Percentiles rank a stretch among this genome's conserved stretches.
Evolutionary conservation across 2,113 vertebrate genomes (phyloP).

Genomic region (Mus pahari): DNA sequence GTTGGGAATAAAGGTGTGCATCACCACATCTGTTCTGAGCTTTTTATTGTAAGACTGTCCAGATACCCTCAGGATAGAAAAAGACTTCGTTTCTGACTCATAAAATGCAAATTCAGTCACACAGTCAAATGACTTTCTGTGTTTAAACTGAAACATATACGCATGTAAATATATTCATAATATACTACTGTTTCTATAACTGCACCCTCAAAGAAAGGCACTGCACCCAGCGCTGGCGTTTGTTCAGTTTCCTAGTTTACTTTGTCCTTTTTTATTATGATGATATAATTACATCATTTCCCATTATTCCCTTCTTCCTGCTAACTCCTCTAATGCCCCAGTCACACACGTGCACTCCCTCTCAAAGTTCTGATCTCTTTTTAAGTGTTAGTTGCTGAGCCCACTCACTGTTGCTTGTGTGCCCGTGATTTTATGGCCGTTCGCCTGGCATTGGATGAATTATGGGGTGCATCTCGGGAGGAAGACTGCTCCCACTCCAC

Average conservation of each 20-base stretch:
- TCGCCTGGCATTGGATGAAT: background rate
- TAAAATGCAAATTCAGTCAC: constrained; percentile 49
- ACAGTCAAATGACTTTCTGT: background rate
- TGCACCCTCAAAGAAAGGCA: background rate
- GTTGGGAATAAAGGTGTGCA: background rate
- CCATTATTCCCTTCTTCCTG: background rate
- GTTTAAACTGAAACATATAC: background rate
- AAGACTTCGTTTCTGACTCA: constrained; percentile 18
- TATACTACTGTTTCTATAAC: background rate
- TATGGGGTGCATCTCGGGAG: background rate
- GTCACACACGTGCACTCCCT: background rate
- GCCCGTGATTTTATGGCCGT: background rate
- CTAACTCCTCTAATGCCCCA: background rate
- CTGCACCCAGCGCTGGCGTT: background rate
- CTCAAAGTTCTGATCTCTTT: background rate
- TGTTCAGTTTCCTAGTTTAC: background rate
- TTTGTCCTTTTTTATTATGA: background rate
- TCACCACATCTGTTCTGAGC: background rate
- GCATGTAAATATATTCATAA: background rate
- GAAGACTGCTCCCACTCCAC: background rate
- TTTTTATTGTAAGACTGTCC: constrained; percentile 43
- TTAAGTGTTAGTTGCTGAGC: background rate
- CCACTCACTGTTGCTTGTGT: background rate
- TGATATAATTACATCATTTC: background rate
- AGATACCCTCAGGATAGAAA: constrained; percentile 23